Base-by-base conservation (phyloP, 2,888 invertebrate species). In the Spatulosminthurus flaviceps region DNA sequence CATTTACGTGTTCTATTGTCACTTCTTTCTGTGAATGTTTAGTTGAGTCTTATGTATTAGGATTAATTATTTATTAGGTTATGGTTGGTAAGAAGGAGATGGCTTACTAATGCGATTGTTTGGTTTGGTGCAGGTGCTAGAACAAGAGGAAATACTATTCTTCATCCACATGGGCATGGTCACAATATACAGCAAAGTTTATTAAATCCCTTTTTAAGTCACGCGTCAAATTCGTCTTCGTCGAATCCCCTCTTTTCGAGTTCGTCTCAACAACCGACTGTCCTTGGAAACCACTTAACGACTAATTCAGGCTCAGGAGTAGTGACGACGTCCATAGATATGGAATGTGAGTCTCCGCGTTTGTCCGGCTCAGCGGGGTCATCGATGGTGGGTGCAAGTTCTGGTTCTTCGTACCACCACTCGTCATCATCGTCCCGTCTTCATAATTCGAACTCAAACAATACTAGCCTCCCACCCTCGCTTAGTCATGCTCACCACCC, bases 311-410 rank as follows among this genome's bases (percentile, higher is more conserved):
- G 64, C 26, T 70, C 51, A 24, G 77, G 60, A 60, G 79, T 82
- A 51, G 51, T 51, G n/a, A 51, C 51, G 67, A 71, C 86, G 26
- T 85, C 85, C 24, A 83, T 85, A 83, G 92, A 92, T 85, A 95
- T 94, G 93, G 94, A 95, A 86, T 95, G 94, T 89, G 93, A 93
- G 87, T 91, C 92, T 83, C 92, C 92, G 77, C 90, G 86, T 41
- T 80, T 85, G 61, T 79, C 83, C 42, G 73, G 74, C 1, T 69
- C 80, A 24, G 24, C 80, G 76, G 75, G 26, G n/a, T 66, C 80
- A n/a, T 21, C 79, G 75, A 67, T 42, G 16, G 42, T 77, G 34
- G 69, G 61, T 81, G 81, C 71, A 42, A 70, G 26, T 74, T 70
- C 70, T 71, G 69, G 78, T 61, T 78, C 75, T 24, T n/a, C n/a